Evolutionary conservation across 1,140 invertebrate species (phyloP), one percentile per base, ranked within the genome.

Genomic region (Orius insidiosus): DNA sequence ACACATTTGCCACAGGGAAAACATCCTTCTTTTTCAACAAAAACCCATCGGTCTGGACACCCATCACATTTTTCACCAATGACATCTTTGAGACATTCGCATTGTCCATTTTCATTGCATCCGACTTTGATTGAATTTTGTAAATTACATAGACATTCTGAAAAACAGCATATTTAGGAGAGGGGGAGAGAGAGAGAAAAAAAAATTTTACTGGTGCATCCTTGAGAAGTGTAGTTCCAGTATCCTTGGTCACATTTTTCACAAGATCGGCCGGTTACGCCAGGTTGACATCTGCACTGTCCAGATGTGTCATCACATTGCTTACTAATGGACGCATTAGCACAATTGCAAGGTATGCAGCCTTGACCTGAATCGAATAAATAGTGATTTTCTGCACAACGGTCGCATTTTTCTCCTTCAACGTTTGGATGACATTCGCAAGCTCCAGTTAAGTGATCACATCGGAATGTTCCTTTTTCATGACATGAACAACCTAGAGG

Each of bases 51-150:
- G 54, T 82, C 70, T 0, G 89, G 86, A 63, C 95, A 99, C 4
- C 80, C 75, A 54, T 97, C 89, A 63, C 95, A 98, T 57, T 88
- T 89, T 55, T 87, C 80, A 1, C 95, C 95, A 34, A 92, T 78
- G 0, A 97, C 94, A 10, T 92, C 93, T 0, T 85, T 87, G 15
- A 98, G 63, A 66, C 95, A 99, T 45, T 84, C 75, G 60, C 95
- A 99, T 52, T 92, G 84, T 0, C 95, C 95, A 2, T 82, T 94
- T 7, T 69, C 56, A 60, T 94, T 85, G 56, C 90, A 96, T 13
- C 85, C 86, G 11, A 85, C 78, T 1, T 87, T 89, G 16, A 85
- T 70, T 0, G 89, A 88, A 59, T 86, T 92, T 2, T 83, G 83
- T 46, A 73, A 76, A 53, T 87, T 88, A 56, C 87, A 93, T 44